Evolutionary conservation across 2,888 invertebrate genomes (phyloP), one percentile per base, ranked within the genome.

Genomic region (Leptura quadrifasciata): DNA sequence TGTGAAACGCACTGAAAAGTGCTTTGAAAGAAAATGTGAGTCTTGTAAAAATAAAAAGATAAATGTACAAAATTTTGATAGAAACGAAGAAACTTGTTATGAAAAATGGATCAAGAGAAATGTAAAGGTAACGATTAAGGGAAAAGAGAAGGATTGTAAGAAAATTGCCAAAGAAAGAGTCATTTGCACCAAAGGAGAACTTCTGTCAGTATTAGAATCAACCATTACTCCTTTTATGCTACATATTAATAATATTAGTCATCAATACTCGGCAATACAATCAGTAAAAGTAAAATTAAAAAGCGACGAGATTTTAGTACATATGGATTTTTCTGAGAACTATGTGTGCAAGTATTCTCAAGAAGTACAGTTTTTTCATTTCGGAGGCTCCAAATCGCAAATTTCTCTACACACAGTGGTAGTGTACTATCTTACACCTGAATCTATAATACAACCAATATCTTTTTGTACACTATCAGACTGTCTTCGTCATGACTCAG

Each of bases 401-500:
- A 47, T 47, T 15, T 15, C 47, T 47, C 47, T 47, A 15, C 47
- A 47, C n/a, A 47, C 47, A 12, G 47, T 47, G n/a, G 47, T 47
- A 47, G 15, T 47, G 12, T 47, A 47, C 4, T 15, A 15, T 15
- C 15, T 12, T 15, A 47, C 12, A 12, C 10, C 47, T 47, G 47
- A 47, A n/a, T n/a, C 15, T 47, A n/a, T n/a, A n/a, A n/a, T 47
- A n/a, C 0, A 15, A 3, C 0, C n/a, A 47, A 47, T n/a, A n/a
- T 47, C n/a, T 47, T n/a, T n/a, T n/a, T 47, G 47, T 47, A n/a
- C 47, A n/a, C n/a, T 47, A 2, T 47, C 47, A n/a, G 5, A n/a
- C 47, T n/a, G n/a, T n/a, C n/a, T 47, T n/a, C 15, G 47, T n/a
- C 47, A n/a, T 47, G 47, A n/a, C 47, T n/a, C 47, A n/a, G 47